Evolutionary conservation across 2,888 invertebrate genomes (phyloP).

Genomic region (Leucoma salicis): DNA sequence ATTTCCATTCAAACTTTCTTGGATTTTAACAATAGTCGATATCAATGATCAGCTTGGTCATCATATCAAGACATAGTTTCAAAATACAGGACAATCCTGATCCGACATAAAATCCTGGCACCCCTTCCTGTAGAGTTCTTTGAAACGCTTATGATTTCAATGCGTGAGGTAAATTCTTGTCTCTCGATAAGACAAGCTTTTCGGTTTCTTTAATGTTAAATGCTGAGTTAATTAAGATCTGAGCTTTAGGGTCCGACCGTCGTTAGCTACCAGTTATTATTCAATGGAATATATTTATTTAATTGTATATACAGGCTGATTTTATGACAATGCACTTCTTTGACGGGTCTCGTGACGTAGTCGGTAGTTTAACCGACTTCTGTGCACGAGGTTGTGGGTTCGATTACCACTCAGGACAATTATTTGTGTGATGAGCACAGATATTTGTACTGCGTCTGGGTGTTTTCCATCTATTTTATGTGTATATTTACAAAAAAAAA

Average conservation of each 20-base stretch:
- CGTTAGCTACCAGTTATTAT: constrained; percentile 36
- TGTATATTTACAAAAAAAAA: too few species aligned
- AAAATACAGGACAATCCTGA: constrained; percentile 10
- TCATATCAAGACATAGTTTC: too few species aligned
- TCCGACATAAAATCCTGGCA: constrained; percentile 10
- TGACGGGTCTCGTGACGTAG: too few species aligned
- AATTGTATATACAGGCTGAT: neutral
- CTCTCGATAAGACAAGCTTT: constrained; percentile 38
- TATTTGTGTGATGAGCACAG: too few species aligned
- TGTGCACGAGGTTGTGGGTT: too few species aligned
- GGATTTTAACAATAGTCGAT: too few species aligned
- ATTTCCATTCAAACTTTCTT: neutral
- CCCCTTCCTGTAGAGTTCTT: constrained; percentile 52
- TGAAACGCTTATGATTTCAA: constrained; percentile 80
- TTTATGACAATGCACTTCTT: too few species aligned
- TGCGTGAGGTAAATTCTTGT: constrained; percentile 72
- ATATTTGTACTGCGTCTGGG: too few species aligned
- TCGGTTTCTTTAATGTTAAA: constrained; percentile 46
- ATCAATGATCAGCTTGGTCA: too few species aligned
- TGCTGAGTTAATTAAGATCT: constrained; percentile 71
- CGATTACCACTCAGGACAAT: too few species aligned
- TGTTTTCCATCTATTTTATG: too few species aligned
- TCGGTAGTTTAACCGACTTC: too few species aligned
- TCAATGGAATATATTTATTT: constrained; percentile 10
- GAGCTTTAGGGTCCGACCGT: constrained; percentile 37